Evolutionary conservation across 2,113 vertebrate species (phyloP).

Genomic region (Puffinus mauretanicus): DNA sequence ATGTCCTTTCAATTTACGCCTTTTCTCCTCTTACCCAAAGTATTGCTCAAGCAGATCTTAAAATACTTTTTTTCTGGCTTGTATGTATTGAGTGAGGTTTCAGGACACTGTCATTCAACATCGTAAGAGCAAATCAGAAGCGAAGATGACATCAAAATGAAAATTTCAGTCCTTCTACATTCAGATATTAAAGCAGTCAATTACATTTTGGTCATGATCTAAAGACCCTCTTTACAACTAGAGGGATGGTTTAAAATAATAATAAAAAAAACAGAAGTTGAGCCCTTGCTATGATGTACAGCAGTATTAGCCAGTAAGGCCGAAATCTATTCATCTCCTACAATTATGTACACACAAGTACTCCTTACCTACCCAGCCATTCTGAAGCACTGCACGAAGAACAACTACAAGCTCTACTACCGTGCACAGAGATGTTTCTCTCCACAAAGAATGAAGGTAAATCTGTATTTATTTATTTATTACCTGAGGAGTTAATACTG

Average conservation of each 20-base stretch:
- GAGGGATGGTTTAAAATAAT: background rate
- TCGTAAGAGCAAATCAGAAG: background rate
- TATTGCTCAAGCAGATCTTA: background rate
- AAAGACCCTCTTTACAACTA: background rate
- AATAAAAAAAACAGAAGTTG: background rate
- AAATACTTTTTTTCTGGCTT: background rate
- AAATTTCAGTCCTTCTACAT: background rate
- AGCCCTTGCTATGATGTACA: background rate
- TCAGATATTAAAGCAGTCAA: background rate
- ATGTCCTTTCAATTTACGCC: background rate
- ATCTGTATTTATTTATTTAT: background rate
- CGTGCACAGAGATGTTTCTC: background rate
- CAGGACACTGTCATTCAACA: background rate
- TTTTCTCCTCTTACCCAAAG: background rate
- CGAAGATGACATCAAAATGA: background rate
- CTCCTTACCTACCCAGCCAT: background rate
- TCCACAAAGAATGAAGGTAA: background rate
- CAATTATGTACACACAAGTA: accelerated
- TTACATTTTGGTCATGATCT: background rate
- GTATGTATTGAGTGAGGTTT: background rate
- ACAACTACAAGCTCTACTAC: background rate
- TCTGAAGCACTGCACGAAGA: background rate
- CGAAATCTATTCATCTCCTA: background rate
- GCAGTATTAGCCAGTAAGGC: background rate
- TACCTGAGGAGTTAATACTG: background rate